These are phyloP conservation scores for Mercenaria mercenaria DNA, from an alignment of 1,140 invertebrate genomes.

Conservation along the genomic window DNA sequence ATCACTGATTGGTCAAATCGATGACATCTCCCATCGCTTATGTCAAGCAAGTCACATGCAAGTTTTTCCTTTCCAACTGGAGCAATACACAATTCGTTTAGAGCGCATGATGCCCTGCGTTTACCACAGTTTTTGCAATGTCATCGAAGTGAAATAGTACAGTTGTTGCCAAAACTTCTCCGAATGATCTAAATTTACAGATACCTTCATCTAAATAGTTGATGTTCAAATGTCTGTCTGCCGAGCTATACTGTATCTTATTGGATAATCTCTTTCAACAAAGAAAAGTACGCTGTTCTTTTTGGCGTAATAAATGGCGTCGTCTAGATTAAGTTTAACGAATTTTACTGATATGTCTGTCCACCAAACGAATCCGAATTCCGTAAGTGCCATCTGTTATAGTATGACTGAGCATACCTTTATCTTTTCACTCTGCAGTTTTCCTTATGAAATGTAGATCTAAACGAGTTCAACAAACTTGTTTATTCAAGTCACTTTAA, in stretches of 20 bases:
- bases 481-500: too few relatives aligned
- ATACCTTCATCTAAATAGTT: constrained; percentile 30
- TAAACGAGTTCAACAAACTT: too few relatives aligned
- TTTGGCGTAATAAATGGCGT: neutral
- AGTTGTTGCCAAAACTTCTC: constrained; percentile 20
- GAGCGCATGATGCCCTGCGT: constrained; percentile 29
- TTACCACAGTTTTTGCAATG: neutral
- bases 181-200: constrained; percentile 34
- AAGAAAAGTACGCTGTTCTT: constrained; percentile 11
- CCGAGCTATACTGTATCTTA: neutral
- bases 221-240: constrained; percentile 32
- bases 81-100: constrained; percentile 25
- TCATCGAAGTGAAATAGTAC: constrained; percentile 19
- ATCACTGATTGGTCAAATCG: constrained; percentile 47
- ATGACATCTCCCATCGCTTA: neutral
- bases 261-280: neutral
- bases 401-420: too few relatives aligned
- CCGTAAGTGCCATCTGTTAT: constrained; percentile 30
- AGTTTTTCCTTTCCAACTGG: neutral
- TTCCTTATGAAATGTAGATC: too few relatives aligned
- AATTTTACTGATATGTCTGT: constrained; percentile 28
- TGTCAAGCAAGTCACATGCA: neutral
- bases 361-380: constrained; percentile 61
- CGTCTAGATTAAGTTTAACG: neutral
- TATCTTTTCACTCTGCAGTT: too few relatives aligned